phyloP scores from a whole-genome alignment of 2,113 vertebrate genomes.

The Pontoporia blainvillei region DNA sequence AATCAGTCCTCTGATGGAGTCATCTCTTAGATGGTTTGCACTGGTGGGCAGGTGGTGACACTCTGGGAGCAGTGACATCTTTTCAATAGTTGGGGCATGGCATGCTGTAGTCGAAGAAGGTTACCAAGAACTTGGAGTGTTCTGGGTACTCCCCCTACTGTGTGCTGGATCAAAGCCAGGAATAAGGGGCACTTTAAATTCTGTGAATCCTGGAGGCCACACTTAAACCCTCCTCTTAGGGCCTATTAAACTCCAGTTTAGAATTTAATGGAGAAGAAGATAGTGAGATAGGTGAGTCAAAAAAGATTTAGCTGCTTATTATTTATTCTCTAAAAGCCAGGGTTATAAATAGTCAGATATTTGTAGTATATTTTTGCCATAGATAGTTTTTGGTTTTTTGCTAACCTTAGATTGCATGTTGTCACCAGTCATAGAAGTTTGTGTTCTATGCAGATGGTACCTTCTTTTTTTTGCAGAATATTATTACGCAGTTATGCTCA shows the following conservation, averaged over 20 bases:
- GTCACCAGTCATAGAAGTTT: not conserved
- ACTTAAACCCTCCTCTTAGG: not conserved
- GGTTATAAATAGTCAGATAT: not conserved
- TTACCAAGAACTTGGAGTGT: not conserved
- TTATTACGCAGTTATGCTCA: not conserved
- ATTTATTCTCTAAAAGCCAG: not conserved
- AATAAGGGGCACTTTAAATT: not conserved
- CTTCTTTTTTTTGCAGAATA: not conserved
- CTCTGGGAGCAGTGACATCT: not conserved
- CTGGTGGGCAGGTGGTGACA: not conserved
- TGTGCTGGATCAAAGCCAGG: not conserved
- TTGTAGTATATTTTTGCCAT: not conserved
- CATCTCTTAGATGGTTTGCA: not conserved
- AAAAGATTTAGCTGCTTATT: not conserved
- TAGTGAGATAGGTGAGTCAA: not conserved
- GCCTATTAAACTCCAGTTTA: not conserved
- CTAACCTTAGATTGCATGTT: not conserved
- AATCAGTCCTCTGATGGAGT: accelerated
- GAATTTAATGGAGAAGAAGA: not conserved
- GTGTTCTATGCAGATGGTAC: not conserved
- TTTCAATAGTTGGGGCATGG: not conserved
- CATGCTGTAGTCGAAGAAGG: not conserved
- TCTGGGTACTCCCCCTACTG: not conserved
- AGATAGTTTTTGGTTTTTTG: not conserved
- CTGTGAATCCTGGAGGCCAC: not conserved